Percentiles rank a stretch among this genome's conserved stretches.
Conservation (phyloP, 2,888 invertebrate species). For the Caradrina kadenii region DNA sequence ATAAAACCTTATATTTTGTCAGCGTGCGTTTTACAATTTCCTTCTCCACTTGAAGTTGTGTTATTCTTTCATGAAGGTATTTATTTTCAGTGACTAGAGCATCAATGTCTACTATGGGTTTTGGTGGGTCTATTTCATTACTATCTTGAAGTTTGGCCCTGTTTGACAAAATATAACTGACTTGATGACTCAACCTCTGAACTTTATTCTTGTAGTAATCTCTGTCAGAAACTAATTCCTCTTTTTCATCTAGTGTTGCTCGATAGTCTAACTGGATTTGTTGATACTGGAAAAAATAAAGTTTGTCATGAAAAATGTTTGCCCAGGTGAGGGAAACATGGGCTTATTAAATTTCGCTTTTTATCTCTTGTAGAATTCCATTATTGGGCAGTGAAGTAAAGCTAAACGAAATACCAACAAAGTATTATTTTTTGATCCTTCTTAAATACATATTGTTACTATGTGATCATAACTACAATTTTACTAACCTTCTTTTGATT, state of each 20-base stretch:
- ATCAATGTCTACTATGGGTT: conserved; percentile 94
- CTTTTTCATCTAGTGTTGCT: conserved; percentile 95
- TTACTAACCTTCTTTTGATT: conserved; percentile 91
- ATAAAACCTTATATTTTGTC: conserved; percentile 93
- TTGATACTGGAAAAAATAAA: conserved; percentile 89
- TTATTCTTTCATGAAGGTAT: conserved; percentile 95
- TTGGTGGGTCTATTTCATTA: conserved; percentile 74
- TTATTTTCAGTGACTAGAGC: conserved; percentile 95
- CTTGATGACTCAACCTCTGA: conserved; percentile 95
- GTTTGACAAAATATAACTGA: conserved; percentile 91
- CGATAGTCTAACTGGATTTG: conserved; percentile 94
- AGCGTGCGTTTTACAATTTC: conserved; percentile 93
- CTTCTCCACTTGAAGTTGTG: conserved; percentile 95
- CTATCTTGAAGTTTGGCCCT: conserved; percentile 80
- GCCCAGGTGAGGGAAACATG: too few species aligned
- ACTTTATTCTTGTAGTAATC: conserved; percentile 96
- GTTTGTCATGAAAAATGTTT: background rate
- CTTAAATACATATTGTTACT: too few species aligned
- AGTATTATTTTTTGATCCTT: too few species aligned
- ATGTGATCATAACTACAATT: background rate
- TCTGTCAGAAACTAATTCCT: conserved; percentile 94
- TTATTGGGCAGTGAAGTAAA: too few species aligned
- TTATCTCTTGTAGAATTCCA: too few species aligned
- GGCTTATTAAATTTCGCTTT: too few species aligned
- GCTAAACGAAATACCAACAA: too few species aligned